phyloP scores from a whole-genome alignment of 1,140 invertebrate species.

The Diachasma alloeum region DNA sequence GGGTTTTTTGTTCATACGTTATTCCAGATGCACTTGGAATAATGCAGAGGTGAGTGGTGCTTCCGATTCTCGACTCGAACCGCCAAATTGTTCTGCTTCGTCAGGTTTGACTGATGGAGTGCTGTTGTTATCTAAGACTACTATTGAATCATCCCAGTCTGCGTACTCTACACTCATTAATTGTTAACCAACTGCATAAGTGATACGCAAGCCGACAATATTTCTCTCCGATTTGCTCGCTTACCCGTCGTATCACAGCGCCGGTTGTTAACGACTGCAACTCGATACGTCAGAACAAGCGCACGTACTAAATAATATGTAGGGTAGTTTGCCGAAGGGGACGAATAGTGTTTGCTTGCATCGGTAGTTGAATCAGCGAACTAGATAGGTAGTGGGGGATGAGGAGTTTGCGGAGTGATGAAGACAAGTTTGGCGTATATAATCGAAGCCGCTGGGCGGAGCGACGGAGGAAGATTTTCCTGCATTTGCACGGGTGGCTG shows the following conservation, averaged over 20 bases:
- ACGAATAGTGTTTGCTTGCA: not conserved
- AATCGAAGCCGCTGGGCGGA: constrained; percentile 22
- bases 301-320: not conserved
- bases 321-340: not conserved
- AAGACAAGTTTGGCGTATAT: not conserved
- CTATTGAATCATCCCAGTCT: no score
- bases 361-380: constrained; percentile 1
- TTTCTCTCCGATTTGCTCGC: not conserved
- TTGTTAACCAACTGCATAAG: not conserved
- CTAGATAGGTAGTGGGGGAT: not conserved
- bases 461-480: constrained; percentile 20
- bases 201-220: not conserved
- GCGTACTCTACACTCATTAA: not conserved
- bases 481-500: not conserved
- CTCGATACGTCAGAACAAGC: not conserved
- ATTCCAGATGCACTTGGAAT: no score
- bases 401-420: constrained; percentile 3
- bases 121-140: not conserved
- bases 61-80: no score
- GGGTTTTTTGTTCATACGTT: not conserved
- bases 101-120: no score
- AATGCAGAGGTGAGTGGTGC: no score
- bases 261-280: not conserved
- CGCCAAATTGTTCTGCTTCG: no score
- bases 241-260: not conserved